Conservation (phyloP, 1,140 invertebrate genomes). For the Pseudomyrmex gracilis region DNA sequence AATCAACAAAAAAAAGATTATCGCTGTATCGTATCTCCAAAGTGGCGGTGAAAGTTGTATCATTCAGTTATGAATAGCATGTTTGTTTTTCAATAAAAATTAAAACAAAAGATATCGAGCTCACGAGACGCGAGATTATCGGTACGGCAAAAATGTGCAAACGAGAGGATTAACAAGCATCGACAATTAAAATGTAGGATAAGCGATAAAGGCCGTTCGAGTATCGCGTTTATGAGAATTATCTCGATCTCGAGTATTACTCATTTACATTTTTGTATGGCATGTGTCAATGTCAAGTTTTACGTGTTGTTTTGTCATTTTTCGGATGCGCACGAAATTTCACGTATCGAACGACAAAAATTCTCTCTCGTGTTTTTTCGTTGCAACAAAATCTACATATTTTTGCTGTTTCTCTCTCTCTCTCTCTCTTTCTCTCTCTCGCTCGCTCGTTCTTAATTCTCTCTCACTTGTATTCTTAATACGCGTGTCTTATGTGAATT, state of each 20-base stretch:
- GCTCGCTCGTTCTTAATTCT: too few species aligned
- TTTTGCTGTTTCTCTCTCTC: neutral
- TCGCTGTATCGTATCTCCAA: neutral
- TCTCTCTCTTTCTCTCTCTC: too few species aligned
- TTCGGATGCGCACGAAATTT: neutral
- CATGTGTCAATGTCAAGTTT: neutral
- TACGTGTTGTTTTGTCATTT: neutral
- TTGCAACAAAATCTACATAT: neutral
- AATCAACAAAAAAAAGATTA: neutral
- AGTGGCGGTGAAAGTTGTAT: neutral
- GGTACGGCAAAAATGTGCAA: neutral
- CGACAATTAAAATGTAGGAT: slow-evolving; percentile 1
- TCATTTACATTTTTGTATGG: neutral
- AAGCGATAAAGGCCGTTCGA: slow-evolving; percentile 9
- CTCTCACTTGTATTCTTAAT: neutral
- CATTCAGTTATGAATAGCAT: neutral
- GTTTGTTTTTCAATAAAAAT: neutral
- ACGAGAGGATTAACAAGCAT: neutral
- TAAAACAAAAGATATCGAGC: slow-evolving; percentile 1
- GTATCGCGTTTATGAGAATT: neutral
- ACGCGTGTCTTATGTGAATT: neutral
- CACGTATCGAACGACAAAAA: neutral
- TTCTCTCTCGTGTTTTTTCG: neutral
- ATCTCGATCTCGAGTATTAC: slow-evolving; percentile 6
- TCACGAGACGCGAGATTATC: neutral